phyloP scores from a whole-genome alignment of 2,797 vertebrate species.

The Silurus lanzhouensis region DNA sequence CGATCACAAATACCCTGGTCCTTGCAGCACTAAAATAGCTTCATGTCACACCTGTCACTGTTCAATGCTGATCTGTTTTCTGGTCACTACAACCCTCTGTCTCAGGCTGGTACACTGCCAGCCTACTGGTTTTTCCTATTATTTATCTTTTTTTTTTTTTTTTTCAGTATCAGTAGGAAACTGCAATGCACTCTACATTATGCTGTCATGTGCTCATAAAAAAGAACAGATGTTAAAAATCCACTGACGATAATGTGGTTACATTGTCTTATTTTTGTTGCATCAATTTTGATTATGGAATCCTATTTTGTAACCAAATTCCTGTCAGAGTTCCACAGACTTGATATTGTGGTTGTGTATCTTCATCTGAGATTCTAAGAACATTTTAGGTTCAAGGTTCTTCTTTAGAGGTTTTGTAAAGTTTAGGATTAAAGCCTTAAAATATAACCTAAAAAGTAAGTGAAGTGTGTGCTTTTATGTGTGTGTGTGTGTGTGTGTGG shows the following conservation, averaged over 20 bases:
- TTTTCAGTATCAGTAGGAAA: slow-evolving; percentile 4
- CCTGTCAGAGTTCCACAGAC: neutral
- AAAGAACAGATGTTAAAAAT: neutral
- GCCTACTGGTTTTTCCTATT: slow-evolving; percentile 26
- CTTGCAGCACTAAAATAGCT: slow-evolving; percentile 82
- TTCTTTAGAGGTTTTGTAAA: neutral
- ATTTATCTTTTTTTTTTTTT: slow-evolving; percentile 9
- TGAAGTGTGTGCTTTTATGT: too few relatives aligned
- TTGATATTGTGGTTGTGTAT: neutral
- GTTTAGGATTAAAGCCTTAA: too few relatives aligned
- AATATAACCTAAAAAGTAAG: too few relatives aligned
- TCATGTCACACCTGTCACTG: slow-evolving; percentile 83
- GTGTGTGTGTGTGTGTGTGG: too few relatives aligned
- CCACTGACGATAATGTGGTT: too few relatives aligned
- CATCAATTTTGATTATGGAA: neutral
- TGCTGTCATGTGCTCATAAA: neutral
- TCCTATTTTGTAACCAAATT: neutral
- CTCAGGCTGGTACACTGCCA: neutral
- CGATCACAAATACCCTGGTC: slow-evolving; percentile 90
- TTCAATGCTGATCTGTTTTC: slow-evolving; percentile 66
- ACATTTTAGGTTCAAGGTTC: neutral
- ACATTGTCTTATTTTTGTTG: too few relatives aligned
- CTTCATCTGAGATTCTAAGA: too few relatives aligned
- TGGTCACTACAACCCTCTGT: slow-evolving; percentile 51
- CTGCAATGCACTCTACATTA: neutral